Conservation (phyloP, 2,797 vertebrate genomes). For the Gephyroberyx darwinii region DNA sequence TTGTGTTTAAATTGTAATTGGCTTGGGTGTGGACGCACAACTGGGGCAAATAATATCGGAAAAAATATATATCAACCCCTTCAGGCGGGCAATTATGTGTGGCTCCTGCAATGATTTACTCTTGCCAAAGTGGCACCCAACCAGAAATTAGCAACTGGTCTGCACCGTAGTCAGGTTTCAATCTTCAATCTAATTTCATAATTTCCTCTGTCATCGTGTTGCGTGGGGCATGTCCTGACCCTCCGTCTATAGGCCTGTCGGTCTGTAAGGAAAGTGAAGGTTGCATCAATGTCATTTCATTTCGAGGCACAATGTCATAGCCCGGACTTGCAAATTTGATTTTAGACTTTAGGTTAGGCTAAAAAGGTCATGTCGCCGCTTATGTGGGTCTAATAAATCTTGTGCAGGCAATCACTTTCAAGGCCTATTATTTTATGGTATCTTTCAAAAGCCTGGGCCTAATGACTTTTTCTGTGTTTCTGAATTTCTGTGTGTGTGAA, state of each 20-base stretch:
- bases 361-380: slow-evolving; percentile 42
- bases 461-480: too few relatives aligned
- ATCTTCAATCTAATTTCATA: slow-evolving; percentile 21
- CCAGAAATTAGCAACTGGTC: slow-evolving; percentile 35
- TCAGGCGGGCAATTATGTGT: slow-evolving; percentile 29
- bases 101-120: slow-evolving; percentile 38
- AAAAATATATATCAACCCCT: slow-evolving; percentile 16
- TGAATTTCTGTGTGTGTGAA: neutral
- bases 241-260: slow-evolving; percentile 1
- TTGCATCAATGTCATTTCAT: slow-evolving; percentile 17
- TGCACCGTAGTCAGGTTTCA: slow-evolving; percentile 30
- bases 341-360: slow-evolving; percentile 16
- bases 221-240: neutral
- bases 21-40: slow-evolving; percentile 34
- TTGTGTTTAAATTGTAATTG: slow-evolving; percentile 56
- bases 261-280: neutral
- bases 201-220: neutral
- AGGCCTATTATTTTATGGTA: neutral
- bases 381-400: slow-evolving; percentile 39
- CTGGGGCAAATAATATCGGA: slow-evolving; percentile 39
- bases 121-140: slow-evolving; percentile 32
- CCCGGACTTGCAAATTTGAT: slow-evolving; percentile 35
- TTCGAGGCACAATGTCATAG: slow-evolving; percentile 15
- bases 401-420: slow-evolving; percentile 6
- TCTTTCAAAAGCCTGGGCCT: neutral